These are phyloP conservation scores for Drosophila eohydei DNA, from an alignment of 2,888 invertebrate genomes.

Conservation along the genomic window DNA sequence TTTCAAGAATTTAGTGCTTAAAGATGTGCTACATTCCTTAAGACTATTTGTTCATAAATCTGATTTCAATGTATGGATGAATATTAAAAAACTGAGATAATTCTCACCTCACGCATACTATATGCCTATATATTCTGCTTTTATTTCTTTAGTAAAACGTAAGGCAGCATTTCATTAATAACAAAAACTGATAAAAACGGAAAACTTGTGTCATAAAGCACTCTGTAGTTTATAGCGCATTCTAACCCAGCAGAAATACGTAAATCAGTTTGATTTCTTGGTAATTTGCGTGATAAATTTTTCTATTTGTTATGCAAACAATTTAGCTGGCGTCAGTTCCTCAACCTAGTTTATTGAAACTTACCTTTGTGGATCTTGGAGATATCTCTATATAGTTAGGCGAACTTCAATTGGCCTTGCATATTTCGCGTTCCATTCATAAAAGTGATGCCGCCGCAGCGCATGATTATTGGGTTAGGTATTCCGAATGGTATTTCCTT, in stretches of 20 bases:
- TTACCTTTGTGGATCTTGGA: slow-evolving; percentile 11
- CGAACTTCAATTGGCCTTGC: slow-evolving; percentile 13
- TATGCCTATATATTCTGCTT: no score
- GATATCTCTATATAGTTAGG: slow-evolving; percentile 7
- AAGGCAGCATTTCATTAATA: no score
- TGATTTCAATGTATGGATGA: no score
- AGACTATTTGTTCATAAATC: no score
- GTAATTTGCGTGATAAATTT: background rate
- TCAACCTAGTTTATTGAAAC: background rate
- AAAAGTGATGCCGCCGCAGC: slow-evolving; percentile 10
- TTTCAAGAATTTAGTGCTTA: no score
- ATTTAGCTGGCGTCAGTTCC: background rate
- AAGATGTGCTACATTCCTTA: no score
- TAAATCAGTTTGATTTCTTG: background rate
- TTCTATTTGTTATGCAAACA: background rate
- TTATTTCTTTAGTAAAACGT: no score
- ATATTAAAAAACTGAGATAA: no score
- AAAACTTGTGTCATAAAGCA: no score
- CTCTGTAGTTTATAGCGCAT: background rate
- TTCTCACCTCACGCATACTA: no score
- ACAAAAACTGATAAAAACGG: no score
- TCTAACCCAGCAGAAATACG: background rate
- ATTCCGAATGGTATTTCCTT: slow-evolving; percentile 35
- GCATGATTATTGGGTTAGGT: slow-evolving; percentile 11
- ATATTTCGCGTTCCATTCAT: slow-evolving; percentile 30